Base-by-base conservation (phyloP, 2,113 vertebrate species). In the Callionymus lyra region DNA sequence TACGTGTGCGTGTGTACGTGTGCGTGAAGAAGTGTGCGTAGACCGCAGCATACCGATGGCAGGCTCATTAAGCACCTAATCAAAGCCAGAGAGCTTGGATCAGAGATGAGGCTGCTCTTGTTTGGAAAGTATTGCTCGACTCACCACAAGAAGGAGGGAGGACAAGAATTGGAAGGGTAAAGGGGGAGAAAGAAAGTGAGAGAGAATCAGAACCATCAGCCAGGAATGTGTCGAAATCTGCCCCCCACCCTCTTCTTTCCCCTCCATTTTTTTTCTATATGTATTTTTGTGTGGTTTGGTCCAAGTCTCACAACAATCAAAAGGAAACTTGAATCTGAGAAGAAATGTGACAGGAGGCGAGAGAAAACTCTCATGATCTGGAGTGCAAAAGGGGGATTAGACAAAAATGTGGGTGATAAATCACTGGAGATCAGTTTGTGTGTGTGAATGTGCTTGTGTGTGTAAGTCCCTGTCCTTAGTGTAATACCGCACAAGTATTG, bases 51-150 rank as follows among this genome's bases (percentile, higher is more conserved):
- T 82, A 83, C 78, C 63, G 67, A 76, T 52, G 59, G 75, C 71
- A 78, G 77, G 70, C 78, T 82, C 80, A 84, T 82, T 82, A 85
- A 85, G 72, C 72, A 77, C 70, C 81, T 85, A 85, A 85, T 85
- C 70, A 77, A 79, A 80, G 71, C 81, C 83, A 85, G 83, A 80
- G 64, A 34, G 65, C 53, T 77, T 78, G 79, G 76, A 81, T 77
- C 72, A 63, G 65, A 80, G 72, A 81, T 65, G 76, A 79, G 67
- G 79, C 74, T 73, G 77, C 73, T 79, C 81, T 80, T 76, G 78
- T 80, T 79, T 80, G 83, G 80, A 83, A 85, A 84, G 77, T 79
- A 85, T 85, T 81, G 76, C 77, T 74, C 64, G 54, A 70, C 76
- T 76, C 65, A 53, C 80, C 81, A 69, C 76, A 76, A 76, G 68